Percentiles rank a stretch among this genome's conserved stretches.
Conservation (phyloP, 1,140 invertebrate genomes). For the Scaptomyza hsui region DNA sequence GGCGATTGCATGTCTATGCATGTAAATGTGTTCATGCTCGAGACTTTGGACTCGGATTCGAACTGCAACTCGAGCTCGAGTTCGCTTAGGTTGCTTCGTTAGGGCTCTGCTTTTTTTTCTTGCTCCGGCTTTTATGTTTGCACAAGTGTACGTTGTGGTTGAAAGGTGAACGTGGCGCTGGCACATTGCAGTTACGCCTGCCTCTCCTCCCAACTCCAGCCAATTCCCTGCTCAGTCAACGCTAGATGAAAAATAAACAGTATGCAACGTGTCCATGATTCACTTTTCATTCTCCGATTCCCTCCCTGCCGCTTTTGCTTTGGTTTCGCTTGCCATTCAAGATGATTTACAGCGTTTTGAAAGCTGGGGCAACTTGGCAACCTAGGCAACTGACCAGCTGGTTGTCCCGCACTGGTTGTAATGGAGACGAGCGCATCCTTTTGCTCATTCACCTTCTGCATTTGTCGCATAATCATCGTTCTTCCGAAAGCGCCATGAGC, state of each 20-base stretch:
- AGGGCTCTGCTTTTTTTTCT: slow-evolving; percentile 9
- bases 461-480: slow-evolving; percentile 73
- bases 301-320: slow-evolving; percentile 10
- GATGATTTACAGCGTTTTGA: slow-evolving; percentile 71
- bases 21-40: slow-evolving; percentile 69
- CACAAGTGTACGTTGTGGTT: slow-evolving; percentile 77
- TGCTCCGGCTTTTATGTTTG: slow-evolving; percentile 66
- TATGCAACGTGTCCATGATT: slow-evolving; percentile 54
- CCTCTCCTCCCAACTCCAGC: not conserved
- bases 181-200: slow-evolving; percentile 35
- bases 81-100: not conserved
- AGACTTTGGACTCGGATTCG: slow-evolving; percentile 28
- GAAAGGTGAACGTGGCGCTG: slow-evolving; percentile 71
- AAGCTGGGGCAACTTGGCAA: not conserved
- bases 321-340: slow-evolving; percentile 52
- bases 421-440: slow-evolving; percentile 23
- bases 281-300: not conserved
- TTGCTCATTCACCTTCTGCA: slow-evolving; percentile 62
- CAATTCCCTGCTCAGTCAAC: slow-evolving; percentile 31
- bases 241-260: slow-evolving; percentile 81
- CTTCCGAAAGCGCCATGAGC: slow-evolving; percentile 54
- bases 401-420: slow-evolving; percentile 6
- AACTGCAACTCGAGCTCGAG: slow-evolving; percentile 5
- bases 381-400: not conserved
- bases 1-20: slow-evolving; percentile 65